A percentile compares a stretch with the other conserved stretches of the same genome.
Evolutionary conservation across 2,113 vertebrate genomes (phyloP).

Genomic region (Hemiscyllium ocellatum): DNA sequence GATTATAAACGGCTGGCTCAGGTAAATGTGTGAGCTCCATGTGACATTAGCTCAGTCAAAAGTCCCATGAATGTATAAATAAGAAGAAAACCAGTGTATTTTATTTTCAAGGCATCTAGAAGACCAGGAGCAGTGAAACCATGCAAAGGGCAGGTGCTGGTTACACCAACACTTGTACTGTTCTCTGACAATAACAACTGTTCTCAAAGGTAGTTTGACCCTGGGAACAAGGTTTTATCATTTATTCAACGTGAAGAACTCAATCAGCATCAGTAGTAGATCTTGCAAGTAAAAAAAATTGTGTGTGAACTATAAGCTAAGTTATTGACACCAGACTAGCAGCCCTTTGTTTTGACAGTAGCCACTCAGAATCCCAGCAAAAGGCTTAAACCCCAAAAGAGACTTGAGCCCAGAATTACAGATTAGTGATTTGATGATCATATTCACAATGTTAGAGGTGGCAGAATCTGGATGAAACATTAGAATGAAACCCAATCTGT

Average conservation of each 20-base stretch:
- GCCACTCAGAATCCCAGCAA: neutral
- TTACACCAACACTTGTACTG: neutral
- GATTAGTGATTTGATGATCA: neutral
- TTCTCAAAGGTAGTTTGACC: neutral
- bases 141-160: neutral
- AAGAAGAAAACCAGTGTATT: neutral
- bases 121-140: neutral
- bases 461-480: neutral
- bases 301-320: neutral
- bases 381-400: neutral
- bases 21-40: neutral
- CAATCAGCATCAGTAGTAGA: neutral
- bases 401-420: neutral
- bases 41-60: neutral
- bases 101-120: neutral
- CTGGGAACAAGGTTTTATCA: neutral
- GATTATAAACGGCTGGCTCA: neutral
- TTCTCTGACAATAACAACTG: neutral
- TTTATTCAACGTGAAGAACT: neutral
- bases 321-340: neutral
- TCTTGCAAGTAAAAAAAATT: neutral
- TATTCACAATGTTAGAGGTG: no score
- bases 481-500: neutral
- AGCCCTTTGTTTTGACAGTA: neutral
- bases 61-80: neutral